A percentile compares a stretch with the other conserved stretches of the same genome.
phyloP scores from a whole-genome alignment of 2,113 vertebrate genomes.

The Colossoma macropomum region DNA sequence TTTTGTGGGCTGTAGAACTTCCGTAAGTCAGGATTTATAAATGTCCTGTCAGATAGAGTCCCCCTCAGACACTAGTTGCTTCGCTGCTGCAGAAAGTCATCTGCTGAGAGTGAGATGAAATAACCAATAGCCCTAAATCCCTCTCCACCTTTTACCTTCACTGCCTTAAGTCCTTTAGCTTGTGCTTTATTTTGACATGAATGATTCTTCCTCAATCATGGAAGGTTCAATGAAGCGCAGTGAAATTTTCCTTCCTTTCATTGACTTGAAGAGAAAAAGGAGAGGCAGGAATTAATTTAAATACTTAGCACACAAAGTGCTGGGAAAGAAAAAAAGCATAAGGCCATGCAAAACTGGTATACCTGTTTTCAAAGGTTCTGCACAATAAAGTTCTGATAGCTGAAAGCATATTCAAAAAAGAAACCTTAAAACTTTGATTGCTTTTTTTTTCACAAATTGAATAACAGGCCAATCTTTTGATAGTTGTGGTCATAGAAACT shows the following conservation, averaged over 20 bases:
- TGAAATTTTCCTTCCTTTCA: background rate
- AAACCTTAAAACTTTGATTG: too few relatives aligned
- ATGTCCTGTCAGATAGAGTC: background rate
- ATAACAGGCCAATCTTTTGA: too few relatives aligned
- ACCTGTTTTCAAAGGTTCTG: background rate
- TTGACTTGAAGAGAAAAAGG: background rate
- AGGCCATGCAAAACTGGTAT: too few relatives aligned
- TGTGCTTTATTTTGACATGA: constrained; percentile 16
- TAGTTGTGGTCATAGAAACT: background rate
- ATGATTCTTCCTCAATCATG: background rate
- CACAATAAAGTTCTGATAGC: too few relatives aligned
- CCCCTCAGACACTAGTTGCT: constrained; percentile 3
- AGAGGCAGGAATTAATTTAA: background rate
- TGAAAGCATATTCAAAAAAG: too few relatives aligned
- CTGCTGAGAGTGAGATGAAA: constrained; percentile 14
- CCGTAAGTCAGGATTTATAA: background rate
- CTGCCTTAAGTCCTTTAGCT: constrained; percentile 16
- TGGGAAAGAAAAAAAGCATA: too few relatives aligned
- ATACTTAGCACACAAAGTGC: background rate
- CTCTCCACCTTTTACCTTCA: constrained; percentile 11
- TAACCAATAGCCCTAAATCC: constrained; percentile 22
- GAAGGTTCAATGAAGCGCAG: background rate
- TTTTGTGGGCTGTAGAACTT: background rate
- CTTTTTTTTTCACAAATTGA: too few relatives aligned
- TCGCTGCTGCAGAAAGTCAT: background rate